Evolutionary conservation across 2,888 invertebrate genomes (phyloP), one percentile per base, ranked within the genome.

Genomic region (Cheilosia impressa): DNA sequence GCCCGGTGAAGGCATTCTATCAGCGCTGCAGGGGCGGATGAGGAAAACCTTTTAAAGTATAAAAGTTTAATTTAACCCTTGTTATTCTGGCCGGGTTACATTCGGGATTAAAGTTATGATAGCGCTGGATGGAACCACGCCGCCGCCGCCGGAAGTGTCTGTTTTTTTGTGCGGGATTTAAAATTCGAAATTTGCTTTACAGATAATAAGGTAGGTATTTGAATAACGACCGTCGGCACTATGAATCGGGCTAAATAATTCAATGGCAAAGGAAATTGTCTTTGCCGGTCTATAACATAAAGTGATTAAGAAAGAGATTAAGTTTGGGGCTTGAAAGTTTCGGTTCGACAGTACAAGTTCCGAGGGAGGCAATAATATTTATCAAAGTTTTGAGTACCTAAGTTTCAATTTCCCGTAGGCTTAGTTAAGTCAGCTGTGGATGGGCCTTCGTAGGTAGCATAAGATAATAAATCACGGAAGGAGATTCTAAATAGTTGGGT

Each of bases 31-130:
- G 52, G 52, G 22, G 13, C 27, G 24, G 10, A 52, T 24, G 4
- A 69, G 52, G 4, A 60, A 66, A 77, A 60, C 77, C 71, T 71
- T 82, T 82, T 82, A 77, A 66, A 52, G 65, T 60, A 65, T 82
- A 38, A 52, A 77, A 71, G 65, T 82, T 82, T 72, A 77, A 77
- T 82, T 66, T 24, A 72, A 60, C 53, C 27, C 60, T 75, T 69
- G 38, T 57, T 75, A 68, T 60, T 60, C 68, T 10, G 50, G 5
- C 22, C 19, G 47, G 22, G 55, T 27, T 53, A 43, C 58, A 71
- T 24, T 38, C 24, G 38, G 27, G 34, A 50, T 71, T 57, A 38
- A 71, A 71, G 41, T 13, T 47, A 58, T 72, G 52, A 72, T 43
- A 62, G 17, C 17, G 62, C 57, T n/a, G 27, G 60, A 2, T 19